These are phyloP conservation scores for Drosophila buzzatii DNA, from an alignment of 2,888 invertebrate species.

Conservation along the genomic window DNA sequence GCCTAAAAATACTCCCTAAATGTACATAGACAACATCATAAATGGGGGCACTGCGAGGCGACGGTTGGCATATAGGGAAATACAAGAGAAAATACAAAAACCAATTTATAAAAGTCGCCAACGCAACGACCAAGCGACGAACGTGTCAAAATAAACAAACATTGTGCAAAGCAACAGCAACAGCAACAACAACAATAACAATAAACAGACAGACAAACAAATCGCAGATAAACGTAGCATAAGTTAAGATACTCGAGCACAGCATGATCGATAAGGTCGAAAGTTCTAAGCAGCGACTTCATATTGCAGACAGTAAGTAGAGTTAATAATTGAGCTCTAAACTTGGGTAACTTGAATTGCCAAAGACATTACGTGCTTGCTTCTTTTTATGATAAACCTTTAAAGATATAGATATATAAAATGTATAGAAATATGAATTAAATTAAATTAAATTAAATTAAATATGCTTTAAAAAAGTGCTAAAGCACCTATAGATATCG, in stretches of 20 bases:
- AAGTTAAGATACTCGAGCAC: constrained; percentile 7
- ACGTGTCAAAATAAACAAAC: constrained; percentile 75
- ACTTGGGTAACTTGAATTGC: neutral
- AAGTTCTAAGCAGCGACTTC: constrained; percentile 4
- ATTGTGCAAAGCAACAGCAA: constrained; percentile 52
- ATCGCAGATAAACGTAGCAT: constrained; percentile 36
- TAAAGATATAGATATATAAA: neutral
- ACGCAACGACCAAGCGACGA: constrained; percentile 32
- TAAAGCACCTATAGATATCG: neutral
- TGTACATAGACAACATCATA: constrained; percentile 29
- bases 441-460: neutral
- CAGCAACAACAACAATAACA: constrained; percentile 9
- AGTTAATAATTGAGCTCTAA: neutral
- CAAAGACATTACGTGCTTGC: neutral
- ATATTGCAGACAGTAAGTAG: neutral
- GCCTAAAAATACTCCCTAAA: constrained; percentile 51
- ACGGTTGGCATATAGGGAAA: constrained; percentile 43
- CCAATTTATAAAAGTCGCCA: constrained; percentile 59
- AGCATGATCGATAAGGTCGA: constrained; percentile 13
- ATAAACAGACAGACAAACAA: constrained; percentile 33
- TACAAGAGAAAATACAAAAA: constrained; percentile 7
- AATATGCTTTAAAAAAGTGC: neutral
- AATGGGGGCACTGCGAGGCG: constrained; percentile 39
- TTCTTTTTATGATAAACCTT: neutral
- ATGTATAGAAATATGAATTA: neutral